Base-by-base conservation (phyloP, 1,140 invertebrate species). In the Eriocheir sinensis region DNA sequence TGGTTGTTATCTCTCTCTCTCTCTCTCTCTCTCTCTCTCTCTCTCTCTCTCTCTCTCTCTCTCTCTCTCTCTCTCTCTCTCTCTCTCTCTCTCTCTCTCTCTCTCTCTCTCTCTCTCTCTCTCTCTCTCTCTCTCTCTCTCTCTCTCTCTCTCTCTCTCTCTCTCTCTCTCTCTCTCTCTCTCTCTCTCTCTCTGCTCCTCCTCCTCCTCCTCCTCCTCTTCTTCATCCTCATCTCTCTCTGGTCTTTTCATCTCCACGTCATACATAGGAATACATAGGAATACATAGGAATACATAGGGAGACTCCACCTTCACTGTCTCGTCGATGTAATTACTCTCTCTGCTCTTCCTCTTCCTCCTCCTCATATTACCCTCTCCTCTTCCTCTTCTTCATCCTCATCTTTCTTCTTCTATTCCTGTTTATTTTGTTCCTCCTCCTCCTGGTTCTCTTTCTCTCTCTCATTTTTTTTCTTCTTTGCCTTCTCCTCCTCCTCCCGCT, bases 101-200 rank as follows among this genome's bases (percentile, higher is more conserved):
- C n/a, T n/a, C n/a, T n/a, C n/a, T n/a, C 60, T 15, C n/a, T n/a
- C 60, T 15, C 60, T n/a, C 12, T 72, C 12, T n/a, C 60, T n/a
- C n/a, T n/a, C n/a, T 15, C 60, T 72, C 60, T n/a, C 60, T 72
- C 60, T n/a, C n/a, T 72, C 60, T n/a, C 60, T 72, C n/a, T n/a
- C 60, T n/a, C n/a, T n/a, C n/a, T 72, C 60, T 72, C 60, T 72
- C n/a, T n/a, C n/a, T 72, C n/a, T 72, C n/a, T n/a, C 60, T 72
- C n/a, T 72, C 60, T 15, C n/a, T n/a, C 12, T 72, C 60, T n/a
- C n/a, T 72, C n/a, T n/a, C 60, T 72, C 60, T n/a, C n/a, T 72
- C 60, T 15, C n/a, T 72, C n/a, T n/a, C 60, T 15, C n/a, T 15
- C 12, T 72, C 12, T 15, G n/a, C n/a, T n/a, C n/a, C 12, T 72